Percentiles rank a stretch among this genome's conserved stretches.
These are phyloP conservation scores for Peromyscus eremicus DNA, from an alignment of 2,797 vertebrate species.

Conservation along the genomic window DNA sequence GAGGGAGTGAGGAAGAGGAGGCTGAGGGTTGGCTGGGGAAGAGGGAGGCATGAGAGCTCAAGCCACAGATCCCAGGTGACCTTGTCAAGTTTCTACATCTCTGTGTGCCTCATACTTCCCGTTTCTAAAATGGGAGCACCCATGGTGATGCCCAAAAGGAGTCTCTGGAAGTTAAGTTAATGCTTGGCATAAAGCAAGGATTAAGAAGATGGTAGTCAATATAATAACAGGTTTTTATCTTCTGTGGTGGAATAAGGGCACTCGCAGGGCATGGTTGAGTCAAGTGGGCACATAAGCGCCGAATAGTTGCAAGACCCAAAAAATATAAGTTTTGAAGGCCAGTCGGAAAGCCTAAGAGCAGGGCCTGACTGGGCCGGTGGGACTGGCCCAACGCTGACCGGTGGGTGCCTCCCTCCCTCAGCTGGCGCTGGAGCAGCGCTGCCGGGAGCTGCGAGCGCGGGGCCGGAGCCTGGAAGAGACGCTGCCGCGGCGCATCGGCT, in stretches of 20 bases:
- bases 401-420: constrained; percentile 49
- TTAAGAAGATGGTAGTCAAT: neutral
- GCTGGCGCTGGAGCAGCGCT: constrained; percentile 89
- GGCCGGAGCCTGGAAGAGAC: constrained; percentile 91
- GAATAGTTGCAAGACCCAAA: neutral
- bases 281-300: neutral
- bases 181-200: neutral
- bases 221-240: neutral
- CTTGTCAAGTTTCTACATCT: neutral
- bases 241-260: neutral
- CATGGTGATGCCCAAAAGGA: too few relatives aligned
- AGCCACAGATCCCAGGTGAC: neutral
- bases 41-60: neutral
- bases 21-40: neutral
- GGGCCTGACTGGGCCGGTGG: neutral
- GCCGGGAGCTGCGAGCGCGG: constrained; percentile 89
- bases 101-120: neutral
- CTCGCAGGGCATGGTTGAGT: neutral
- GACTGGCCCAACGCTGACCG: neutral
- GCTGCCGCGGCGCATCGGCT: constrained; percentile 90
- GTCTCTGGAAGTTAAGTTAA: neutral
- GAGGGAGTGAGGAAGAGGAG: neutral
- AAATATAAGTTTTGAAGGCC: neutral
- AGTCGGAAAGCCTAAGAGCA: rapidly evolving
- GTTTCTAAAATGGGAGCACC: neutral